Evolutionary conservation across 2,888 invertebrate genomes (phyloP).

Genomic region (Griposia aprilina): DNA sequence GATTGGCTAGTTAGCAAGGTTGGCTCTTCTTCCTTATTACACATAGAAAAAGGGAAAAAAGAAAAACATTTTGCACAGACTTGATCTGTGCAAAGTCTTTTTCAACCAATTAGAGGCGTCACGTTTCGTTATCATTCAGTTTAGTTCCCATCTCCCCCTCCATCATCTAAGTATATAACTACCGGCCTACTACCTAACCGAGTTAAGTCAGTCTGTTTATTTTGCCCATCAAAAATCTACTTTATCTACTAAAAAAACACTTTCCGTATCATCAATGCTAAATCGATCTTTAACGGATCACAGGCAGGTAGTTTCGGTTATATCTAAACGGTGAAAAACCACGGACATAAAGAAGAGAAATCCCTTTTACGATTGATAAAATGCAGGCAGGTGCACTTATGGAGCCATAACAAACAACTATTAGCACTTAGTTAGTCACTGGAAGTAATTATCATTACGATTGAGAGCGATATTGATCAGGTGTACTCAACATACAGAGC

Average conservation of each 20-base stretch:
- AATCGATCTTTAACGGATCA: slow-evolving; percentile 9
- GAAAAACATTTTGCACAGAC: too few species aligned
- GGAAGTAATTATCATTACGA: slow-evolving; percentile 40
- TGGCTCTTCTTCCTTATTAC: neutral
- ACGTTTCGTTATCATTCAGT: too few species aligned
- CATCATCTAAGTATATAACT: neutral
- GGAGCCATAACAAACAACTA: slow-evolving; percentile 15
- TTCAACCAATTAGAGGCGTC: too few species aligned
- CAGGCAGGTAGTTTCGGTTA: slow-evolving; percentile 26
- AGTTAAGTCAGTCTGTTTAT: neutral
- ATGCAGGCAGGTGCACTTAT: slow-evolving; percentile 40
- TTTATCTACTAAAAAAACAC: neutral
- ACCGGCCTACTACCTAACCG: too few species aligned
- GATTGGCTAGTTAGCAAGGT: neutral
- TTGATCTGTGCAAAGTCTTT: too few species aligned
- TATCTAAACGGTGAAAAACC: slow-evolving; percentile 4
- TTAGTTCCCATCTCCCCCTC: neutral
- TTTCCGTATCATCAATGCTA: slow-evolving; percentile 12
- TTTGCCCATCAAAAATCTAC: neutral
- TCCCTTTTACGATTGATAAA: slow-evolving; percentile 38
- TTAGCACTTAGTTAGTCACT: slow-evolving; percentile 19
- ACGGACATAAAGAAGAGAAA: slow-evolving; percentile 27
- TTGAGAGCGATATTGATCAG: slow-evolving; percentile 15
- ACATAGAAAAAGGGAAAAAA: too few species aligned
- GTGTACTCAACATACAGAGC: slow-evolving; percentile 14